phyloP scores from a whole-genome alignment of 2,113 vertebrate genomes.

The Rynchops niger region DNA sequence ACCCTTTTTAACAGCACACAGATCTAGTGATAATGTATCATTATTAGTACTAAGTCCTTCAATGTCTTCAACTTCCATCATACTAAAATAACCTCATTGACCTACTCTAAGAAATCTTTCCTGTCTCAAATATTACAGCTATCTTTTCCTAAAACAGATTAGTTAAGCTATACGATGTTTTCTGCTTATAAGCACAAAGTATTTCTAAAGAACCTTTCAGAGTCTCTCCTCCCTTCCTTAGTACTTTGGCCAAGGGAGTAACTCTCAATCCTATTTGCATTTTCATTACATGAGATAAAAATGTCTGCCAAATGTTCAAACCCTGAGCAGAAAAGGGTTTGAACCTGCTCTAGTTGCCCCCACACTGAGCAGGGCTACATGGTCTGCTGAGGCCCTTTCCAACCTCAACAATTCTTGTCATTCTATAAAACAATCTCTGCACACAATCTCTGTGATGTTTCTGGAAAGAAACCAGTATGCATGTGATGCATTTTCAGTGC shows the following conservation, averaged over 20 bases:
- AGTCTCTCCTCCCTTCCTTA: not conserved
- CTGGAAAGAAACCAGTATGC: not conserved
- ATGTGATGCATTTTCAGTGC: not conserved
- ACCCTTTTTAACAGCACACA: not conserved
- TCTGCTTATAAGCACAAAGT: not conserved
- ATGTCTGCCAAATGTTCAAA: not conserved
- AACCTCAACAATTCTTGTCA: not conserved
- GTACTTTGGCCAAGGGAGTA: not conserved
- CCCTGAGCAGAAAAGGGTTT: not conserved
- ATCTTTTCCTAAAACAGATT: not conserved
- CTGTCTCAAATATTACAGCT: not conserved
- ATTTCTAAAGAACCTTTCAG: not conserved
- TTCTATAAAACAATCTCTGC: not conserved
- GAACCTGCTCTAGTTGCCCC: not conserved
- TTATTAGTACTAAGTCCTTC: not conserved
- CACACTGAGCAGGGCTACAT: not conserved
- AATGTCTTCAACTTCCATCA: not conserved
- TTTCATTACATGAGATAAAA: not conserved
- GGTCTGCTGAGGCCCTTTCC: not conserved
- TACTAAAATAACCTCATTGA: not conserved
- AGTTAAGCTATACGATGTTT: not conserved
- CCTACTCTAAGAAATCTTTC: not conserved
- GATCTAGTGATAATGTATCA: not conserved
- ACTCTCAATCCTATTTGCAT: not conserved
- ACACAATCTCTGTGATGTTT: not conserved